phyloP scores from a whole-genome alignment of 1,140 invertebrate species.

The Leptinotarsa texana region DNA sequence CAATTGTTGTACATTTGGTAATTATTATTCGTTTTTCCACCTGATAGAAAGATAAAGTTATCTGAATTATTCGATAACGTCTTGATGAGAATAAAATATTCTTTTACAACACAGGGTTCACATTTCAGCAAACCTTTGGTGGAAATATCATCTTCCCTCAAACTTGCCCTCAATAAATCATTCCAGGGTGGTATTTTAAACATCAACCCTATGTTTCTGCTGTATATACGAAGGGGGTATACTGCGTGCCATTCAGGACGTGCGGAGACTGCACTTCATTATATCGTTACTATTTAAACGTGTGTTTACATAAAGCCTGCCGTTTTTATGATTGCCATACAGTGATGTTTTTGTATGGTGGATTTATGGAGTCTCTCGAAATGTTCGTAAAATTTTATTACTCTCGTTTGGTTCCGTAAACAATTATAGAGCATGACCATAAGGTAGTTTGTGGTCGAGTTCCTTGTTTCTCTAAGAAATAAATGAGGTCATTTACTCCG shows the following conservation, averaged over 20 bases:
- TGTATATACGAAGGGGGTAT: neutral
- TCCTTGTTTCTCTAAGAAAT: neutral
- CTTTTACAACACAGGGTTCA: no score
- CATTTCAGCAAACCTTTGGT: neutral
- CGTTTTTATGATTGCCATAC: slow-evolving; percentile 6
- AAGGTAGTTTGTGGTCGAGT: slow-evolving; percentile 1
- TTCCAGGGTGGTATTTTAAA: neutral
- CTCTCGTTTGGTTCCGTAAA: neutral
- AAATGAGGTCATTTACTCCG: neutral
- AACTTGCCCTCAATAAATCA: neutral
- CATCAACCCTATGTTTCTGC: slow-evolving; percentile 2
- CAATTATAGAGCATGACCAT: neutral
- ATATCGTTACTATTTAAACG: slow-evolving; percentile 6
- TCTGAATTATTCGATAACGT: no score
- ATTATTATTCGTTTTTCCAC: no score
- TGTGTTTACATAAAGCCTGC: neutral
- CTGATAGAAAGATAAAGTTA: no score
- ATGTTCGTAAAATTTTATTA: neutral
- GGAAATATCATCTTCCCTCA: neutral
- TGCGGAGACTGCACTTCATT: neutral
- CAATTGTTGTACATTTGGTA: no score
- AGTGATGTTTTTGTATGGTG: slow-evolving; percentile 1
- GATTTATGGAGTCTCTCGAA: neutral
- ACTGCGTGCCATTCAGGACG: neutral
- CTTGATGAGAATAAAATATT: no score